A percentile compares a stretch with the other conserved stretches of the same genome.
Evolutionary conservation across 2,888 invertebrate species (phyloP).

Genomic region (Automeris io): DNA sequence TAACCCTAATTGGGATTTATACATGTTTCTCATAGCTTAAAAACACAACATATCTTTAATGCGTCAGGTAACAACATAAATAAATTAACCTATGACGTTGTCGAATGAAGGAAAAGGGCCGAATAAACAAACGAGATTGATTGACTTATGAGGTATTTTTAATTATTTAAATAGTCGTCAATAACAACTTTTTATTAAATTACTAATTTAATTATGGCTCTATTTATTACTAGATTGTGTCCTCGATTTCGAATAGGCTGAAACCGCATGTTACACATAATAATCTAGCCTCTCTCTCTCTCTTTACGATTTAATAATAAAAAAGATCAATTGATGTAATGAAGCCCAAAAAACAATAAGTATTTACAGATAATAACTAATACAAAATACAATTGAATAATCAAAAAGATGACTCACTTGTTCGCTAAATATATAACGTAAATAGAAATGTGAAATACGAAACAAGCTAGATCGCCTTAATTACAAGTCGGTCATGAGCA

Average conservation of each 20-base stretch:
- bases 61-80: background rate
- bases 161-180: no score
- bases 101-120: background rate
- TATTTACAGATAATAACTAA: background rate
- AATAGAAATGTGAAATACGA: constrained; percentile 9
- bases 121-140: background rate
- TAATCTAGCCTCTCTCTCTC: no score
- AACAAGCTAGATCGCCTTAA: constrained; percentile 37
- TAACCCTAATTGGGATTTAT: background rate
- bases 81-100: background rate
- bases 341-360: no score
- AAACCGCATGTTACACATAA: no score
- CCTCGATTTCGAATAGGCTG: no score
- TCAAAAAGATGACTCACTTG: background rate
- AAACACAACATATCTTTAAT: background rate
- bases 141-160: no score
- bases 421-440: background rate
- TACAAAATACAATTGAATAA: background rate
- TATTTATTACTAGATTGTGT: no score
- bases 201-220: no score
- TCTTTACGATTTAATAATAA: no score
- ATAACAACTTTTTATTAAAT: no score
- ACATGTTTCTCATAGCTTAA: background rate
- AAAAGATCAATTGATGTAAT: no score
- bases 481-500: constrained; percentile 39